phyloP scores from a whole-genome alignment of 2,113 vertebrate genomes.

The Gulo gulo region DNA sequence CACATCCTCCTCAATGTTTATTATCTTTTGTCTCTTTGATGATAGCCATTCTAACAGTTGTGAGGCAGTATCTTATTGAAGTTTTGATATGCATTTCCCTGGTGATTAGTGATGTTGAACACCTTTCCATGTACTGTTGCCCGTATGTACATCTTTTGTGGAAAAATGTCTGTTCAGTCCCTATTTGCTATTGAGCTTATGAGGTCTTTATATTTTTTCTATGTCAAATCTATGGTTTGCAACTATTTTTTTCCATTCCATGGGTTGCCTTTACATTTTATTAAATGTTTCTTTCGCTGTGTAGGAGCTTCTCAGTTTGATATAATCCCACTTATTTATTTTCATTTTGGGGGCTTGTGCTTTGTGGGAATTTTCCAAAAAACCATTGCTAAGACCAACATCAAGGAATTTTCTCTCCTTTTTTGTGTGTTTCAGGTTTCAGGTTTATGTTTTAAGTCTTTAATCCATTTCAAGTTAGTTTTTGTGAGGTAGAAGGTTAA shows the following conservation, averaged over 20 bases:
- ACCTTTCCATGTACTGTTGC: neutral
- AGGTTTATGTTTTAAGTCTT: neutral
- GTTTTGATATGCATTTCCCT: neutral
- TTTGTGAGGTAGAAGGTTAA: neutral
- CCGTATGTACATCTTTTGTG: neutral
- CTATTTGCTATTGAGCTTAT: neutral
- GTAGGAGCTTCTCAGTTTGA: neutral
- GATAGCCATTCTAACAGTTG: neutral
- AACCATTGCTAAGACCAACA: neutral
- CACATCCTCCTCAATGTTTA: neutral
- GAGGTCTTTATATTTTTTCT: neutral
- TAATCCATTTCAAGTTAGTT: neutral
- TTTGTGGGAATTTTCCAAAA: neutral
- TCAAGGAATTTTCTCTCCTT: neutral
- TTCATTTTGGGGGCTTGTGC: neutral
- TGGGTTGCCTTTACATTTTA: neutral
- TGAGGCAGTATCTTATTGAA: neutral
- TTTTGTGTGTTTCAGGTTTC: neutral
- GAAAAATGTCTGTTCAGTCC: neutral
- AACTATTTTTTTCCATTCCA: neutral
- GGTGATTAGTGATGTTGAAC: neutral
- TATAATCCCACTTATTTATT: neutral
- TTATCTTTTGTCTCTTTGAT: neutral
- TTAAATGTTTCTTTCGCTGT: neutral
- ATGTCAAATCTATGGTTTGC: neutral